phyloP scores from a whole-genome alignment of 2,113 vertebrate genomes.

The Phainopepla nitens region DNA sequence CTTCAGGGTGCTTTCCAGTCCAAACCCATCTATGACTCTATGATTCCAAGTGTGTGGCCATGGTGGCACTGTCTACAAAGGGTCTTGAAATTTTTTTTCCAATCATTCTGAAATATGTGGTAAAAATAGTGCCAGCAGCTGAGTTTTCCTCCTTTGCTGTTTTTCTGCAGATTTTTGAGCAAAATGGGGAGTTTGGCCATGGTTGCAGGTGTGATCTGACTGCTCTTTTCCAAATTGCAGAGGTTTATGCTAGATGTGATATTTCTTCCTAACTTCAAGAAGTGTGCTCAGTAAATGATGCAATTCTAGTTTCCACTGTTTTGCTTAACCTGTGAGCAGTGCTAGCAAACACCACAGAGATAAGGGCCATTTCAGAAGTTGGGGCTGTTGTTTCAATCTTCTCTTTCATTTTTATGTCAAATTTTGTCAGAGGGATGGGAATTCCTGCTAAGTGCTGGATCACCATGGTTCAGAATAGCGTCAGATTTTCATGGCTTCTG shows the following conservation, averaged over 20 bases:
- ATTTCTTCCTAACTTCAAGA: neutral
- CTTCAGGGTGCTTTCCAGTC: neutral
- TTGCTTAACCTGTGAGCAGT: neutral
- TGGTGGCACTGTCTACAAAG: neutral
- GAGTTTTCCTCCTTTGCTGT: fast-evolving
- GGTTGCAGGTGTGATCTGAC: neutral
- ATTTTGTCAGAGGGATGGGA: neutral
- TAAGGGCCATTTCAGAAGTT: neutral
- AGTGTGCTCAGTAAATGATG: neutral
- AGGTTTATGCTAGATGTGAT: neutral
- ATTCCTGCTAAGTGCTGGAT: neutral
- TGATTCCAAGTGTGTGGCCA: neutral
- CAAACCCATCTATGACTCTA: neutral
- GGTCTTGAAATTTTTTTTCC: neutral
- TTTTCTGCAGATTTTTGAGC: neutral
- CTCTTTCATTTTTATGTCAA: neutral
- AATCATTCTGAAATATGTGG: fast-evolving
- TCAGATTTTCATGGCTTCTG: neutral
- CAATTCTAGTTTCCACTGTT: neutral
- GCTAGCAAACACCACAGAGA: neutral
- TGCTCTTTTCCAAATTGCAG: neutral
- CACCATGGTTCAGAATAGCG: neutral
- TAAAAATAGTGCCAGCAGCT: fast-evolving
- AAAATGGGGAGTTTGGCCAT: neutral
- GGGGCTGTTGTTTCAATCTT: neutral